These are phyloP conservation scores for Cheirogaleus medius DNA, from an alignment of 2,113 vertebrate species.

Conservation along the genomic window DNA sequence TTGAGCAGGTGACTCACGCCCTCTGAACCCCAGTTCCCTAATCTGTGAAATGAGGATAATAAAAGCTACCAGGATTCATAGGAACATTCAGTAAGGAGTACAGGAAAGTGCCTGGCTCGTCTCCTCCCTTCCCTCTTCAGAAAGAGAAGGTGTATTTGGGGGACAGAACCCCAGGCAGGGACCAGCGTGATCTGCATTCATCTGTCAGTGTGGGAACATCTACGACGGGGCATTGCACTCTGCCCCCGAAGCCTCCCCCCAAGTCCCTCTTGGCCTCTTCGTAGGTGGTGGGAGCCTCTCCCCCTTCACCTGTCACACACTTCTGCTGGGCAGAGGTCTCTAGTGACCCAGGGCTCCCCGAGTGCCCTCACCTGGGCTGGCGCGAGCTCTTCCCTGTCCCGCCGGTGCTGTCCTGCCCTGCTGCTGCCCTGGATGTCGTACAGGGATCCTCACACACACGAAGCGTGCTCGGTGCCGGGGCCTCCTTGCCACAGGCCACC, in stretches of 20 bases:
- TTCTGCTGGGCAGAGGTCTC: background rate
- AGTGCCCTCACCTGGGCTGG: background rate
- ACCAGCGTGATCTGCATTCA: no score
- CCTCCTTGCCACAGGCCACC: background rate
- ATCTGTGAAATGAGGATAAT: background rate
- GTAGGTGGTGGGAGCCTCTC: background rate
- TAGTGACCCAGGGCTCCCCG: background rate
- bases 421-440: background rate
- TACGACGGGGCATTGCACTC: background rate
- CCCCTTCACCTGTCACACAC: accelerated
- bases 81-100: background rate
- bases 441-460: no score
- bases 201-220: background rate
- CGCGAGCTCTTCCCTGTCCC: background rate
- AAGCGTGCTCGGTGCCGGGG: background rate
- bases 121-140: background rate
- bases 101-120: background rate
- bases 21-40: background rate
- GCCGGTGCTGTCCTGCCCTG: background rate
- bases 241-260: no score
- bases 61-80: background rate
- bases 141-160: background rate
- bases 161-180: background rate
- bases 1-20: background rate
- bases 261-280: background rate